Evolutionary conservation across 2,888 invertebrate genomes (phyloP), one percentile per base, ranked within the genome.

Genomic region (Theretra japonica): DNA sequence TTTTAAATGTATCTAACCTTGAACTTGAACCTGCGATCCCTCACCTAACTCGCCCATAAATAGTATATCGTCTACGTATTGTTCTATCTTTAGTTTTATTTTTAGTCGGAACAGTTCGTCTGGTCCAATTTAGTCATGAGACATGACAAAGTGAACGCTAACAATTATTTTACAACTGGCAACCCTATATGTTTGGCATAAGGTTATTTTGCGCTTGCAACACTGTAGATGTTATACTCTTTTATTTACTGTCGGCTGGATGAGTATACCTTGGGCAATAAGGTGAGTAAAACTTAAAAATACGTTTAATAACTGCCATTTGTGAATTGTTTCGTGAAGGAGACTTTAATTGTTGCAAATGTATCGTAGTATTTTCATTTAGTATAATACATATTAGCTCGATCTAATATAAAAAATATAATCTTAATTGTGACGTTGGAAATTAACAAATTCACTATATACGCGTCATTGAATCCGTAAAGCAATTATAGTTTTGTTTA

Each of bases 81-180:
- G 74, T 80, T 87, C 86, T 87, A 88, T 88, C 90, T 88, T 86
- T 84, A 85, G 86, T 87, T 76, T 77, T 75, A 77, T 78, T 73
- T 74, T 73, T 73, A 73, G 59, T 76, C 15, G 4, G n/a, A 48
- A 2, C 4, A n/a, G 23, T 62, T 33, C 85, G 79, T 69, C 72
- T 60, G 72, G 68, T 72, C 28, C 50, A 69, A 69, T 69, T 72
- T 72, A 59, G 59, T 68, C 69, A 23, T 60, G 59, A 69, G 57
- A 48, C 8, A 60, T 60, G 41, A 58, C 57, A 33, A 33, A 41
- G 69, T 56, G 21, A 41, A 21, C 11, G 21, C 30, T 58, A 8
- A 8, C 6, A 69, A 33, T 58, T 15, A 41, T 69, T 58, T 33
- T 23, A 21, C 60, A n/a, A 72, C 53, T 73, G 70, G 19, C 78